phyloP scores from a whole-genome alignment of 2,888 invertebrate genomes.

The Dicyrtoma fusca region DNA sequence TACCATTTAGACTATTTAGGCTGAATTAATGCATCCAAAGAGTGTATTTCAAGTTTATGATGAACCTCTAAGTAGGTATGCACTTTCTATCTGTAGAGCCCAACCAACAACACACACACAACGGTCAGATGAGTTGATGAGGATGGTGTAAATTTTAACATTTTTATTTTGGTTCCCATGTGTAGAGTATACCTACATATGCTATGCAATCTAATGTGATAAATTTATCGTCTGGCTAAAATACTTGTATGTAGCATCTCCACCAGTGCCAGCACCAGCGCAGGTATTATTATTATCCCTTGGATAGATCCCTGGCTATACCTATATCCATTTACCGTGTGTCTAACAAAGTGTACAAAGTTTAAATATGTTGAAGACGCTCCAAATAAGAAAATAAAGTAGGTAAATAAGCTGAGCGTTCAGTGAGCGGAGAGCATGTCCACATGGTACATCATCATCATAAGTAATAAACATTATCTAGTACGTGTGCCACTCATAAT shows the following conservation, averaged over 20 bases:
- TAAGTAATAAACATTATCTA: conserved; percentile 16
- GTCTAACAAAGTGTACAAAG: background rate
- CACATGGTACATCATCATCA: conserved; percentile 12
- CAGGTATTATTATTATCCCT: background rate
- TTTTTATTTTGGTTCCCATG: background rate
- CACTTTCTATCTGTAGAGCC: too few relatives aligned
- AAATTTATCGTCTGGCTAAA: too few relatives aligned
- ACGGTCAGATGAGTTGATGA: background rate
- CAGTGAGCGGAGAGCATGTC: conserved; percentile 20
- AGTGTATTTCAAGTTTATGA: too few relatives aligned
- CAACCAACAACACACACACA: too few relatives aligned
- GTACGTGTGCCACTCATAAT: conserved; percentile 28
- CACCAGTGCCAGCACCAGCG: too few relatives aligned
- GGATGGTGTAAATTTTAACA: background rate
- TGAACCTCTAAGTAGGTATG: too few relatives aligned
- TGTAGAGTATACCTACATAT: too few relatives aligned
- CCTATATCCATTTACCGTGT: too few relatives aligned
- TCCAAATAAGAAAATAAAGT: conserved; percentile 30
- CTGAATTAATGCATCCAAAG: too few relatives aligned
- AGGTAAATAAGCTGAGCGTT: conserved; percentile 30
- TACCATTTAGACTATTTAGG: too few relatives aligned
- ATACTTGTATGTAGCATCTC: too few relatives aligned
- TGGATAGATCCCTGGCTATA: background rate
- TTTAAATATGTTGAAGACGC: conserved; percentile 6
- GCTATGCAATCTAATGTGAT: too few relatives aligned